phyloP scores from a whole-genome alignment of 2,797 vertebrate species.

The Takifugu ocellatus region DNA sequence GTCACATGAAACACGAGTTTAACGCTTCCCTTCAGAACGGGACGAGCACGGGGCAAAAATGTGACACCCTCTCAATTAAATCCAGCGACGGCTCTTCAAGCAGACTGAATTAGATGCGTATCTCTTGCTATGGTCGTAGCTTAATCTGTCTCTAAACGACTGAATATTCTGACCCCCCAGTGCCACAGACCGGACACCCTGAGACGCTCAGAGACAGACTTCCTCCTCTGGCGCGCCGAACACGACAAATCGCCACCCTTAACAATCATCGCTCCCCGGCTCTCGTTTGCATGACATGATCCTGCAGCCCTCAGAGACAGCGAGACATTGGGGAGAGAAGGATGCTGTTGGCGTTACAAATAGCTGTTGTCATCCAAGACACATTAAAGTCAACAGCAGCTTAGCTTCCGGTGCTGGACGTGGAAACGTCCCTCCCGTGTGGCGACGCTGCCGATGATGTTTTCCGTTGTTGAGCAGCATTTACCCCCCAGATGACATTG shows the following conservation, averaged over 20 bases:
- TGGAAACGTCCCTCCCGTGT: conserved; percentile 3
- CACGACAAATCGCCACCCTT: conserved; percentile 42
- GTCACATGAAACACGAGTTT: conserved; percentile 36
- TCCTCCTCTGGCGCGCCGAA: conserved; percentile 16
- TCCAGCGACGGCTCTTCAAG: conserved; percentile 48
- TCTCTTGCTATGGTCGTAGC: too few species aligned
- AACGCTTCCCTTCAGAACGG: conserved; percentile 52
- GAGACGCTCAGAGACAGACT: conserved; percentile 16
- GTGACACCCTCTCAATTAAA: conserved; percentile 28
- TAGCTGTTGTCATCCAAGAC: conserved; percentile 8
- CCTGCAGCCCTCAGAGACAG: conserved; percentile 15
- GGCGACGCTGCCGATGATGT: conserved; percentile 9
- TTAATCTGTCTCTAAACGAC: conserved; percentile 1
- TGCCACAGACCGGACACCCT: conserved; percentile 31
- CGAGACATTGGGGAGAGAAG: conserved; percentile 14
- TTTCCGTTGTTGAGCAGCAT: conserved; percentile 16
- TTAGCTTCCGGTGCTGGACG: conserved; percentile 1
- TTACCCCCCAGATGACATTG: conserved; percentile 66
- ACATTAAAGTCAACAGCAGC: conserved; percentile 16
- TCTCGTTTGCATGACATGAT: conserved; percentile 34
- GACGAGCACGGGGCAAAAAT: conserved; percentile 45
- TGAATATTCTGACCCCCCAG: conserved; percentile 35
- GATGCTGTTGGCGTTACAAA: conserved; percentile 17
- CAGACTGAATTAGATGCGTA: conserved; percentile 49
- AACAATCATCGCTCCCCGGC: conserved; percentile 47